Conservation (phyloP, 2,797 vertebrate species). For the Lerista edwardsae region DNA sequence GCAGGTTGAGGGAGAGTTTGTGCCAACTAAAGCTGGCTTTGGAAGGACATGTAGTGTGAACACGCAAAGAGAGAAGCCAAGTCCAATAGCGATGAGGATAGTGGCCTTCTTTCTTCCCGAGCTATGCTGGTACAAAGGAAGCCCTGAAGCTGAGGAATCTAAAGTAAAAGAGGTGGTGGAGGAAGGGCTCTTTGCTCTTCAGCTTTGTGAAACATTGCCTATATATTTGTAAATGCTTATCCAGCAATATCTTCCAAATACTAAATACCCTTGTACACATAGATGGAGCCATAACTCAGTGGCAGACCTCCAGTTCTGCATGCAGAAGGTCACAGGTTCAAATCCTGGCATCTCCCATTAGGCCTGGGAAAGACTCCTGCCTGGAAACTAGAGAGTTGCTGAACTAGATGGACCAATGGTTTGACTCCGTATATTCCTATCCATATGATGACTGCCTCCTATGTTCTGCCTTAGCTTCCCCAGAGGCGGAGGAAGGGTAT, state of each 20-base stretch:
- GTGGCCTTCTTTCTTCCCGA: neutral
- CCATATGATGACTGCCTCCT: neutral
- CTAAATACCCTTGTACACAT: neutral
- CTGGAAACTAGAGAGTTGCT: too few relatives aligned
- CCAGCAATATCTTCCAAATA: neutral
- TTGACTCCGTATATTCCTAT: too few relatives aligned
- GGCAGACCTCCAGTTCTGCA: too few relatives aligned
- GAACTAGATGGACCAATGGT: too few relatives aligned
- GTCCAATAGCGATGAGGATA: fast-evolving
- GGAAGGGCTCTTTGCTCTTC: neutral
- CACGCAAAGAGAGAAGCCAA: slow-evolving; percentile 28
- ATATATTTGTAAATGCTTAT: neutral
- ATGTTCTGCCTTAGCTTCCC: neutral
- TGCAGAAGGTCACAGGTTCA: too few relatives aligned
- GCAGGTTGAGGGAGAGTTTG: slow-evolving; percentile 18
- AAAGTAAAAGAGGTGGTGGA: neutral
- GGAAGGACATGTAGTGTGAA: slow-evolving; percentile 27
- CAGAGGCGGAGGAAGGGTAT: too few relatives aligned
- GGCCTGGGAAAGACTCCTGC: too few relatives aligned
- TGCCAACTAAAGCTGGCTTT: slow-evolving; percentile 53
- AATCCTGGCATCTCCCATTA: too few relatives aligned
- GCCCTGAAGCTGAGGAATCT: neutral
- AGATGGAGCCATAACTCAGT: too few relatives aligned
- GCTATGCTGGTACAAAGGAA: neutral
- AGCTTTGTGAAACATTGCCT: neutral